Evolutionary conservation across 2,797 vertebrate genomes (phyloP).

Genomic region (Gadopsis bispinosus): DNA sequence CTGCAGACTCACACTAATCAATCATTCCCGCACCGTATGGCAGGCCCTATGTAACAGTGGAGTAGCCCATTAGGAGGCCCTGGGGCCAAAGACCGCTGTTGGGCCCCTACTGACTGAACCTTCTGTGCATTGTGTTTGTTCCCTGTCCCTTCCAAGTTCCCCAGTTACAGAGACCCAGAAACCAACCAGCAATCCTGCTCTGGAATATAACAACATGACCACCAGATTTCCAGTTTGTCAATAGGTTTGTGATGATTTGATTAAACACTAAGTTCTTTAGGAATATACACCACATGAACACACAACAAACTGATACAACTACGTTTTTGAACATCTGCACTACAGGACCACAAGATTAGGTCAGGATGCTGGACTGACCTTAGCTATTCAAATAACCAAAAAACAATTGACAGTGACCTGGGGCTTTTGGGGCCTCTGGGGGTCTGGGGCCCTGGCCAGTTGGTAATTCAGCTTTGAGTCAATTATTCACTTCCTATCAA

Average conservation of each 20-base stretch:
- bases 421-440: not conserved
- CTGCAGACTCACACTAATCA: constrained; percentile 8
- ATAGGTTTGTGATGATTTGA: not conserved
- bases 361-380: not conserved
- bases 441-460: not conserved
- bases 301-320: not conserved
- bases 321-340: not conserved
- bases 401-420: not conserved
- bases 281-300: not conserved
- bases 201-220: not conserved
- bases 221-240: not conserved
- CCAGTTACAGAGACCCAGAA: not conserved
- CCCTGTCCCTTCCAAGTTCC: not conserved
- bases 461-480: not conserved
- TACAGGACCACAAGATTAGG: not conserved
- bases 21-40: constrained; percentile 5
- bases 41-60: not conserved
- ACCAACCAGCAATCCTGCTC: not conserved
- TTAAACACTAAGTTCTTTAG: not conserved
- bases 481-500: not conserved
- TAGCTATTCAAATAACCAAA: not conserved
- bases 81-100: not conserved
- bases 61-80: constrained; percentile 8
- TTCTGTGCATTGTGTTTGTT: not conserved
- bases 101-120: not conserved